Evolutionary conservation across 37 sponge, comb jelly and placozoan species (phyloP), one percentile per base, ranked within the genome.

Genomic region (Theonella swinhoei): DNA sequence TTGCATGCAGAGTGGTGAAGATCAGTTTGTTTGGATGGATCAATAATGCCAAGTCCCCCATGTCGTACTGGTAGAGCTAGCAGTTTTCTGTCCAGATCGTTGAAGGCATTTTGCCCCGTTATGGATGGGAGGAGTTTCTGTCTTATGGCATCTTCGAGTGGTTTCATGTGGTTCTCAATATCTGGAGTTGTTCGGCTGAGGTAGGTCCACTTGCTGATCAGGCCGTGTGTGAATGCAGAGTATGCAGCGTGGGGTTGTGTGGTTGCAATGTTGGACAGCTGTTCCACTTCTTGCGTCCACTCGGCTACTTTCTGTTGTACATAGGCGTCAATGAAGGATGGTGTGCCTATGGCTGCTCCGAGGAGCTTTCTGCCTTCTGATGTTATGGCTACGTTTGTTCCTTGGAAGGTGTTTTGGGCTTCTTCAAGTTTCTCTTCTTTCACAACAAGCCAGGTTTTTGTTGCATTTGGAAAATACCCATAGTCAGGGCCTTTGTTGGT

Each of bases 381-480:
- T 30, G 81, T 62, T 74, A 87, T 80, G 35, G 38, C 11, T 20
- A 87, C 54, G 19, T 29, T 69, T 67, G 76, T 75, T 26, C 70
- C 80, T 37, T 74, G 35, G 72, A 87, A 87, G 7, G 14, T 7
- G 40, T 38, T 39, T 5, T 42, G 26, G 39, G 88, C 81, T 24
- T 41, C 67, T 41, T 72, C 69, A 17, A 75, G 38, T 43, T 66
- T 28, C 22, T 35, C 75, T 42, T 80, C 81, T 37, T 87, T 87
- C 7, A 87, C 88, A 41, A 87, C 32, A 11, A 87, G 74, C 75
- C 75, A 80, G 1, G 77, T 59, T 42, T 88, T 87, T 22, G 62
- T 26, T 5, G 72, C 70, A 31, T 80, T 80, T 28, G 74, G 62
- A 47, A 62, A 82, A 74, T 82, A 82, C 25, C 83, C 74, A 58